phyloP scores from a whole-genome alignment of 35 echinoderm and acorn worm species.

The Apostichopus californicus region DNA sequence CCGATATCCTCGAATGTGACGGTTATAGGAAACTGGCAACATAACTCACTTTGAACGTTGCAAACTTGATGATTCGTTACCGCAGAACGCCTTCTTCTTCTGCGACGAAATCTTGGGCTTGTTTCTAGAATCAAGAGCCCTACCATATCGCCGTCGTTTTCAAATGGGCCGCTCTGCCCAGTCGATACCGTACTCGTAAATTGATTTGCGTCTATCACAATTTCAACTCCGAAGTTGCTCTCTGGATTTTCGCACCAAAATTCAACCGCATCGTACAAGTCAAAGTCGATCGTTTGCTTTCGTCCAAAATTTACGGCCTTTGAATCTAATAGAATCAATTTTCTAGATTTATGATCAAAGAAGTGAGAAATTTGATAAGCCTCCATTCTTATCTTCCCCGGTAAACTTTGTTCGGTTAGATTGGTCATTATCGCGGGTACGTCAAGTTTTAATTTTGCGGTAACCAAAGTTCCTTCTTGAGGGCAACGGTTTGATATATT shows the following conservation, averaged over 20 bases:
- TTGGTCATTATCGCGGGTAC: background rate
- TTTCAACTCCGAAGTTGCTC: background rate
- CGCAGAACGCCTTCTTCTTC: background rate
- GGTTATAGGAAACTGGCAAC: conserved; percentile 2
- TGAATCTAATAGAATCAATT: conserved; percentile 1
- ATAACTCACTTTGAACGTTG: background rate
- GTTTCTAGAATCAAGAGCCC: background rate
- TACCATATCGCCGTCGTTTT: too few species aligned
- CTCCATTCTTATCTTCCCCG: background rate
- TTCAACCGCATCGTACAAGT: background rate
- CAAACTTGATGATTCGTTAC: background rate
- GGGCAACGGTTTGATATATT: background rate
- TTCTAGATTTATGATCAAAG: too few species aligned
- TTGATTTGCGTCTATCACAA: background rate
- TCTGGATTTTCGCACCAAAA: conserved; percentile 3
- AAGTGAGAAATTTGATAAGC: background rate
- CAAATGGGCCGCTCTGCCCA: background rate
- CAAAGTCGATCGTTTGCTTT: background rate
- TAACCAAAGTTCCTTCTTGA: background rate
- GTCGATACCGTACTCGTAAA: background rate
- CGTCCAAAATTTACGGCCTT: background rate
- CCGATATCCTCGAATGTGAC: background rate
- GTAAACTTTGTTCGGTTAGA: background rate
- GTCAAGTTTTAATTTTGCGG: background rate
- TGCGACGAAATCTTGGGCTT: background rate